Conservation (phyloP, 2,797 vertebrate genomes). For the Scleropages formosus region DNA sequence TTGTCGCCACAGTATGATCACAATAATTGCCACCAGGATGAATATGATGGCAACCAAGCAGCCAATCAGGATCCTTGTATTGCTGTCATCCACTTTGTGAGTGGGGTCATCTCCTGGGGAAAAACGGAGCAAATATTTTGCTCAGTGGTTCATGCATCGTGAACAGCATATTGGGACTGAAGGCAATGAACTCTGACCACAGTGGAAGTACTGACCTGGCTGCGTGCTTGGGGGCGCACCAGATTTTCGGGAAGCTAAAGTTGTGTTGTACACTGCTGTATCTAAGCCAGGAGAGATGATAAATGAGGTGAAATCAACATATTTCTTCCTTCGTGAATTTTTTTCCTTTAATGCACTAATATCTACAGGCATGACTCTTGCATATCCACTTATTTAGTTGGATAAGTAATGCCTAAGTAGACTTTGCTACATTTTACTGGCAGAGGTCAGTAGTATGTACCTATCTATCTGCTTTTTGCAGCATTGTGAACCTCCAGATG, state of each 20-base stretch:
- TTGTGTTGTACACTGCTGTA: conserved; percentile 91
- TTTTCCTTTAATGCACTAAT: no score
- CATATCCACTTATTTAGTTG: no score
- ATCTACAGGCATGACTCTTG: no score
- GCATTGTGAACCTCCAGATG: no score
- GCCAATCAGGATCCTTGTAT: conserved; percentile 89
- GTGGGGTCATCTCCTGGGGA: conserved; percentile 77
- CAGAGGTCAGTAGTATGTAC: no score
- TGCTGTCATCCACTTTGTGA: conserved; percentile 92
- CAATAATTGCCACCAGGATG: conserved; percentile 87
- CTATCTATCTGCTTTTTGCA: no score
- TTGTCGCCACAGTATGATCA: conserved; percentile 95
- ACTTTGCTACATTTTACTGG: no score
- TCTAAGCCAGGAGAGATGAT: conserved; percentile 63
- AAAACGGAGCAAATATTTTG: neutral
- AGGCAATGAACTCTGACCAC: neutral
- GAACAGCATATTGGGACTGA: neutral
- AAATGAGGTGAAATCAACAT: no score
- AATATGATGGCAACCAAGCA: conserved; percentile 95
- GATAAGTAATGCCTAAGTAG: no score
- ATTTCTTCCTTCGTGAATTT: no score
- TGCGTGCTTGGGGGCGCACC: conserved; percentile 70
- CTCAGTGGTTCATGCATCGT: no score
- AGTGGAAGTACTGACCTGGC: conserved; percentile 47
- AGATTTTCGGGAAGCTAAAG: conserved; percentile 68